These are phyloP conservation scores for Nyctibius bracteatus DNA, from an alignment of 2,113 vertebrate genomes.

Conservation along the genomic window DNA sequence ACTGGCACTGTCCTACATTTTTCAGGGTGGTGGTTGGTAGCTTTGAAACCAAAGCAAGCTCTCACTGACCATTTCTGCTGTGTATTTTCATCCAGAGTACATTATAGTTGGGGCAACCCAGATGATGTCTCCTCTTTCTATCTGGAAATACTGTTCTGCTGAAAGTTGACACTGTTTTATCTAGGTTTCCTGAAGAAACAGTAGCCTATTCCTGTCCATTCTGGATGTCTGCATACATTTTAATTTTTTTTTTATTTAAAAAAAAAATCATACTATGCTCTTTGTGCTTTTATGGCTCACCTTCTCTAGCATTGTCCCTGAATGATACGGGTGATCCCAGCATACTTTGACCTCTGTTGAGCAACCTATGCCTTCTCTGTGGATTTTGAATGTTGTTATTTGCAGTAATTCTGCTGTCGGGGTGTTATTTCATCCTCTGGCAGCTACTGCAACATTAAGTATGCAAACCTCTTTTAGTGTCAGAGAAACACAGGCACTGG, in stretches of 20 bases:
- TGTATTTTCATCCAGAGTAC: neutral
- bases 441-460: slow-evolving; percentile 24
- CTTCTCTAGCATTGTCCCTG: neutral
- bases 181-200: neutral
- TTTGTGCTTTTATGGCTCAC: neutral
- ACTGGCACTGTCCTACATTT: neutral
- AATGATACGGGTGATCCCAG: neutral
- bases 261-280: neutral
- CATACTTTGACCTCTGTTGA: neutral
- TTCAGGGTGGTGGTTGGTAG: neutral
- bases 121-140: neutral
- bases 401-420: neutral
- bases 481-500: neutral
- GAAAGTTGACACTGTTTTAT: slow-evolving; percentile 10
- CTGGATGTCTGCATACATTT: neutral
- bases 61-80: neutral
- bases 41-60: slow-evolving; percentile 22
- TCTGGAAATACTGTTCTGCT: neutral
- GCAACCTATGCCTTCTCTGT: neutral
- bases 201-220: neutral
- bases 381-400: slow-evolving; percentile 46
- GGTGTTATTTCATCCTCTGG: slow-evolving; percentile 57
- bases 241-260: neutral
- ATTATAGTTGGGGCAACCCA: neutral
- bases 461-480: slow-evolving; percentile 3